A percentile compares a stretch with the other conserved stretches of the same genome.
Conservation (phyloP, 2,888 invertebrate species). For the Mimachlamys varia region DNA sequence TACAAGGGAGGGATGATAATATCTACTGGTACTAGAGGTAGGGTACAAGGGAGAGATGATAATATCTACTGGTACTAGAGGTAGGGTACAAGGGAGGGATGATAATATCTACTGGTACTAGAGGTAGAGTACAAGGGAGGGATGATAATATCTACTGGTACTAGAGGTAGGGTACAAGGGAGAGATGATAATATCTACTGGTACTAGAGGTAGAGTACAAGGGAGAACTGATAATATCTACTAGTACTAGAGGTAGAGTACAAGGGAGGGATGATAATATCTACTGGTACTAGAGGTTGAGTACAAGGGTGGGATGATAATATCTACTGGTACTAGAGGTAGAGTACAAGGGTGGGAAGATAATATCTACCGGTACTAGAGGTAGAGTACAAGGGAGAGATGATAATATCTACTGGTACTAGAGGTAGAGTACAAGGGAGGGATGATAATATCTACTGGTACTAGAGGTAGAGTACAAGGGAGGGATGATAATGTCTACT, state of each 20-base stretch:
- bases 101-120: not conserved
- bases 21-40: not conserved
- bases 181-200: not conserved
- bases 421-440: not conserved
- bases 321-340: not conserved
- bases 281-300: not conserved
- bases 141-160: not conserved
- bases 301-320: not conserved
- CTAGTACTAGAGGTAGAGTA: not conserved
- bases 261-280: no score
- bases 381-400: no score
- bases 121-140: not conserved
- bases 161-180: not conserved
- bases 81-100: not conserved
- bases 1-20: not conserved
- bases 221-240: not conserved
- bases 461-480: not conserved
- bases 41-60: not conserved
- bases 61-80: not conserved
- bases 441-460: not conserved
- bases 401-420: not conserved
- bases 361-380: not conserved
- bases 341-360: not conserved
- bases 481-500: not conserved
- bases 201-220: not conserved